A percentile compares a stretch with the other conserved stretches of the same genome.
Conservation (phyloP, 2,797 vertebrate species). For the Bothrops alternatus region DNA sequence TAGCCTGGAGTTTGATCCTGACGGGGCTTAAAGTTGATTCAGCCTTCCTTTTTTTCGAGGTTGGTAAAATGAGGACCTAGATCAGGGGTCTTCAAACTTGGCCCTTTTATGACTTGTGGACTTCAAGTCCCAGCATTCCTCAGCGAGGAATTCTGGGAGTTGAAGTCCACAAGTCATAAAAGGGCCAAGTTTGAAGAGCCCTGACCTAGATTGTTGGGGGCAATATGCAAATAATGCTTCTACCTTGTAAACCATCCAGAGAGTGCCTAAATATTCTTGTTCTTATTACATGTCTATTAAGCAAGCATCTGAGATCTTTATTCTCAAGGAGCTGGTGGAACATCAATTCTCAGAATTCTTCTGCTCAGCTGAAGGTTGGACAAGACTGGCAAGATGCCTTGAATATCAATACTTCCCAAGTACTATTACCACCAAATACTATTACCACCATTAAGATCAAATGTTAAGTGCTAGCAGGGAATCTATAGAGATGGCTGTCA, state of each 20-base stretch:
- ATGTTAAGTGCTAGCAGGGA: slow-evolving; percentile 56
- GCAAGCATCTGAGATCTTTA: slow-evolving; percentile 16
- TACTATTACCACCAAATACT: slow-evolving; percentile 32
- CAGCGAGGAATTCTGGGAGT: too few species aligned
- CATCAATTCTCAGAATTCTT: slow-evolving; percentile 11
- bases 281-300: not conserved
- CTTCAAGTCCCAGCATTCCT: too few species aligned
- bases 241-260: not conserved
- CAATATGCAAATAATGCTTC: not conserved
- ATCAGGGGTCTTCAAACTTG: too few species aligned
- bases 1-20: not conserved
- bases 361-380: not conserved
- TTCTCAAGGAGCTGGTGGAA: slow-evolving; percentile 32
- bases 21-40: not conserved
- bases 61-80: too few species aligned
- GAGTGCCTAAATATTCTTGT: not conserved
- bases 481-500: slow-evolving; percentile 46
- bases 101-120: too few species aligned
- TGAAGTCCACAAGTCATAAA: too few species aligned
- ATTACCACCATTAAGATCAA: slow-evolving; percentile 25
- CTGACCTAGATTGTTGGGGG: not conserved
- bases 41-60: not conserved
- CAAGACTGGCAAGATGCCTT: slow-evolving; percentile 16
- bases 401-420: slow-evolving; percentile 25
- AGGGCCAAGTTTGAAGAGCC: too few species aligned